These are phyloP conservation scores for Nannospalax galili DNA, from an alignment of 2,113 vertebrate genomes.

Conservation along the genomic window DNA sequence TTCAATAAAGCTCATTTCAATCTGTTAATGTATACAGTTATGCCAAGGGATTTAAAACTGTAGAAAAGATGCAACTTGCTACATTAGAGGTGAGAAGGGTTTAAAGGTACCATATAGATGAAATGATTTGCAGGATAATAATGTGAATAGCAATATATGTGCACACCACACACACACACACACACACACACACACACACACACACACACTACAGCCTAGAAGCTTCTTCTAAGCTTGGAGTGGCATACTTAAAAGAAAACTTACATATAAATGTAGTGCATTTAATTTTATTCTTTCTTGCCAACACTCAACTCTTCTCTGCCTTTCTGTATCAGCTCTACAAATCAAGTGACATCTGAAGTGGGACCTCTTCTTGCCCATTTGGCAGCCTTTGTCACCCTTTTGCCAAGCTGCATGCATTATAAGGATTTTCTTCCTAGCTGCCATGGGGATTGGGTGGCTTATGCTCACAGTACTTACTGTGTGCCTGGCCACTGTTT, in stretches of 20 bases:
- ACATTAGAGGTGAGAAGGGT: constrained; percentile 83
- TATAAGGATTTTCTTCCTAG: constrained; percentile 70
- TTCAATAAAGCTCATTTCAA: constrained; percentile 88
- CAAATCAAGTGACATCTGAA: constrained; percentile 81
- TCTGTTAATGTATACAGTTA: constrained; percentile 86
- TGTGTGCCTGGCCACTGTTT: constrained; percentile 67
- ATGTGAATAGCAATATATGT: constrained; percentile 20
- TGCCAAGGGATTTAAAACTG: constrained; percentile 85
- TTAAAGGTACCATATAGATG: constrained; percentile 79
- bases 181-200: neutral
- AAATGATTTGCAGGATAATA: constrained; percentile 75
- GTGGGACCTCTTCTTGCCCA: constrained; percentile 79
- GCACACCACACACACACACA: neutral
- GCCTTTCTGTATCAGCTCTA: constrained; percentile 74
- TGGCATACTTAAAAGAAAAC: constrained; percentile 64
- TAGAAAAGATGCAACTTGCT: constrained; percentile 84
- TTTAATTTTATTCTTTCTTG: constrained; percentile 79
- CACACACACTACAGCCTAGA: constrained; percentile 41
- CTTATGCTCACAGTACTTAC: constrained; percentile 31
- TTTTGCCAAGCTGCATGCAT: constrained; percentile 72
- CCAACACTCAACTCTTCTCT: constrained; percentile 73
- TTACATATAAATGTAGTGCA: constrained; percentile 67
- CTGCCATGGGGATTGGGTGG: constrained; percentile 71
- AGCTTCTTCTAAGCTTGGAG: constrained; percentile 53
- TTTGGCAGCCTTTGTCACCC: constrained; percentile 70